A percentile compares a stretch with the other conserved stretches of the same genome.
These are phyloP conservation scores for Taenioides sp. DNA, from an alignment of 2,797 vertebrate genomes.

Conservation along the genomic window DNA sequence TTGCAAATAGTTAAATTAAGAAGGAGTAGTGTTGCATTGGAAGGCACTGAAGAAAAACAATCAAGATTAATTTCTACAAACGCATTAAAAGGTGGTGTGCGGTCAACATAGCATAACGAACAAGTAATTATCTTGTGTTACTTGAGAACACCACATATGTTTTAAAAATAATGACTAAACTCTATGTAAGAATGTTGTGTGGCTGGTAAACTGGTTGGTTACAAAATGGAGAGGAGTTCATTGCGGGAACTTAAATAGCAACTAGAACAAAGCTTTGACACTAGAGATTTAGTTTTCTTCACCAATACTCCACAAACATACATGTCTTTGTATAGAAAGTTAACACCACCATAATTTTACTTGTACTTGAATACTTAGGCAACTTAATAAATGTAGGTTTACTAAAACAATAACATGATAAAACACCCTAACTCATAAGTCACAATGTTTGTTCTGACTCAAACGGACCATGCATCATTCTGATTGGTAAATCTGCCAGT, in stretches of 20 bases:
- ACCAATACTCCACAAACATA: too few relatives aligned
- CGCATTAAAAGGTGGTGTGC: background rate
- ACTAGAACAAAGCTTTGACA: background rate
- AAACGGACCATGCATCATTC: too few relatives aligned
- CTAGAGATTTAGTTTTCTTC: too few relatives aligned
- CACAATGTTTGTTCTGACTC: too few relatives aligned
- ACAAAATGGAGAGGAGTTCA: background rate
- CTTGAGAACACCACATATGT: background rate
- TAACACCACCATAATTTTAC: background rate
- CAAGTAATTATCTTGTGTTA: constrained; percentile 1
- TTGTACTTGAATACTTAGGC: too few relatives aligned
- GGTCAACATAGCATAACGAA: background rate
- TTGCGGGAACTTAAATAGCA: background rate
- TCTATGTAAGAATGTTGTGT: background rate
- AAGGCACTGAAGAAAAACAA: constrained; percentile 8
- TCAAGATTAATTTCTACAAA: constrained; percentile 6
- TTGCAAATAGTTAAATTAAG: background rate
- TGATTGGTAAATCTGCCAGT: too few relatives aligned
- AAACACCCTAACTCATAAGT: too few relatives aligned
- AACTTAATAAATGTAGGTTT: too few relatives aligned
- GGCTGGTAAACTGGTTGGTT: background rate
- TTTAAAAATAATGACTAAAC: background rate
- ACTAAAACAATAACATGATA: too few relatives aligned
- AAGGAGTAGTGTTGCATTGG: constrained; percentile 1
- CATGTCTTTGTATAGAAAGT: background rate